Evolutionary conservation across 2,888 invertebrate species (phyloP), one percentile per base, ranked within the genome.

Genomic region (Liodrosophila aerea): DNA sequence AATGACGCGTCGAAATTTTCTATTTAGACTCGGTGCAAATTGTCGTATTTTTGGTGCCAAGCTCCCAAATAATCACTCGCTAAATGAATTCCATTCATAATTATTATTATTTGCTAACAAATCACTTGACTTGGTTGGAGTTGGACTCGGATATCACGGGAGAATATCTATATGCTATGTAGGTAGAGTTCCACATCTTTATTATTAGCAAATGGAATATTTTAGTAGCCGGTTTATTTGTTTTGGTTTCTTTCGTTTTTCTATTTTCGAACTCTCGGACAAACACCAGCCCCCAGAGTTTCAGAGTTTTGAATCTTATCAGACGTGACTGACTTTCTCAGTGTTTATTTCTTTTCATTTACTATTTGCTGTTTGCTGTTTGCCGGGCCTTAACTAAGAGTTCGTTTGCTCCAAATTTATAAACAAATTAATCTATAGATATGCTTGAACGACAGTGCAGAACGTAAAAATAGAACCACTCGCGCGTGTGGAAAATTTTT

Each of bases 61-160:
- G 67, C 60, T 54, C 59, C 43, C 43, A 39, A 83, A 66, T 83
- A 78, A 78, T 82, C 85, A 81, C 64, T 84, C 50, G 85, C 78
- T 78, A 78, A 78, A 63, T 65, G 64, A 22, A 41, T 46, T 63
- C 44, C 53, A 74, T 68, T 72, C 57, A 73, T 33, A 22, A 22
- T 22, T 22, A 5, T 56, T 16, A 12, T 36, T 9, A 53, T 51
- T 50, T 52, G 83, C 74, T 71, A 71, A 50, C 68, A 41, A 71
- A 76, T 76, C 78, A 81, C 63, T 76, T 62, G 73, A 58, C 51
- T 63, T 53, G 40, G 22, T 39, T 18, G 12, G n/a, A 50, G 22
- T 46, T 41, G 7, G 40, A 27, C 12, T 41, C 7, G 13, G 9
- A 33, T 33, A n/a, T 31, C 22, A 31, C 4, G 7, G 2, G 5